Percentiles rank a stretch among this genome's conserved stretches.
These are phyloP conservation scores for Melanerpes formicivorus DNA, from an alignment of 2,113 vertebrate species.

Conservation along the genomic window DNA sequence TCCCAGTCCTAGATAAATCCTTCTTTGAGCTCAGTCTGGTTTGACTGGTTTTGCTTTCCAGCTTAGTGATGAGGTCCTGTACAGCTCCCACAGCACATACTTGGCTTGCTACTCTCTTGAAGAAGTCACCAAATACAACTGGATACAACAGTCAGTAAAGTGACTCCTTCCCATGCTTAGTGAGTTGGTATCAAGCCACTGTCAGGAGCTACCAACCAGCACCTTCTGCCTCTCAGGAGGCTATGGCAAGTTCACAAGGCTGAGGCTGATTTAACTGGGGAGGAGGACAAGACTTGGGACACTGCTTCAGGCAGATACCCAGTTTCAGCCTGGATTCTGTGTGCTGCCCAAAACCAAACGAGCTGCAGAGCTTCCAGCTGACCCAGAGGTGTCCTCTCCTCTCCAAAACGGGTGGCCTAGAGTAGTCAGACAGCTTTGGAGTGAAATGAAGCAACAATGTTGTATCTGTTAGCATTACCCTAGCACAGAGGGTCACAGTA, in stretches of 20 bases:
- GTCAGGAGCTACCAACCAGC: rapidly evolving
- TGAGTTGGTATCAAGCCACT: background rate
- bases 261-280: rapidly evolving
- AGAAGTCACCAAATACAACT: background rate
- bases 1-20: background rate
- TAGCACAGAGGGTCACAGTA: background rate
- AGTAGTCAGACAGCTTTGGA: no score
- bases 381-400: background rate
- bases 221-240: rapidly evolving
- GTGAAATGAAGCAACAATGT: background rate
- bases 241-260: rapidly evolving
- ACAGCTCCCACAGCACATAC: background rate
- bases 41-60: background rate
- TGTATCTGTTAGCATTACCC: background rate
- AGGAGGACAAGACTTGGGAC: background rate
- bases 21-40: background rate
- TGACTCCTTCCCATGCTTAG: background rate
- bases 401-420: no score
- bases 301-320: background rate
- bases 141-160: background rate
- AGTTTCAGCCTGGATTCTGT: background rate
- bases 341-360: no score
- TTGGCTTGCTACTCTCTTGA: background rate
- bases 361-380: background rate
- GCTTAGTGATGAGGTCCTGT: background rate